Percentiles rank a stretch among this genome's conserved stretches.
Conservation (phyloP, 1,140 invertebrate genomes). For the Chionoecetes opilio region DNA sequence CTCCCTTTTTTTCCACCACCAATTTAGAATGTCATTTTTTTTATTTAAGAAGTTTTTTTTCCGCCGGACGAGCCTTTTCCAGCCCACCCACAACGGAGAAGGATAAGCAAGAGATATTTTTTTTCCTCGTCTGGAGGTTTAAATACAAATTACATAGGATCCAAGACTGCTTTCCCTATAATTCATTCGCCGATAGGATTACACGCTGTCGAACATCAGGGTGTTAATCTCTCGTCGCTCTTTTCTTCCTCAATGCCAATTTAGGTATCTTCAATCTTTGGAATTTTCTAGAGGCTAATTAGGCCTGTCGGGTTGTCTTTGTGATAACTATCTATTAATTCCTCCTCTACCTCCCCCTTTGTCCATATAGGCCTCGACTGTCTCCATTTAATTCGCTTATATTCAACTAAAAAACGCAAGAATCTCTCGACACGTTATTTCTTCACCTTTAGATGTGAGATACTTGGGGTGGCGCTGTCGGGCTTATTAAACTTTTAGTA, state of each 20-base stretch:
- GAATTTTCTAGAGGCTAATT: background rate
- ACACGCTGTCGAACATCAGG: background rate
- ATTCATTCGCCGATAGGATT: background rate
- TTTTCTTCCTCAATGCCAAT: background rate
- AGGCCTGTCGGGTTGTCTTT: conserved; percentile 1
- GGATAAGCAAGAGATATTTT: background rate
- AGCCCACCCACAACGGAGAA: background rate
- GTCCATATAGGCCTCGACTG: background rate
- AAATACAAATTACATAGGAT: background rate
- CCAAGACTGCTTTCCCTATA: background rate
- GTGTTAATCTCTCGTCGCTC: background rate
- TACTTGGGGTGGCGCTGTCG: background rate
- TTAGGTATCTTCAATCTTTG: background rate
- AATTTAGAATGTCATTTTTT: background rate
- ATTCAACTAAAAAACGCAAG: no score
- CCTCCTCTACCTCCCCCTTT: background rate
- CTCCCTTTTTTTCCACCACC: background rate
- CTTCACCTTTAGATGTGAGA: background rate
- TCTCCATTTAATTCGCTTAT: background rate
- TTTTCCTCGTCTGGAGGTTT: background rate
- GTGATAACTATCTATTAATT: background rate
- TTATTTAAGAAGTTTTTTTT: background rate
- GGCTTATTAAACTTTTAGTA: background rate
- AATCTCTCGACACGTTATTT: no score
- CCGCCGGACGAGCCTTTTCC: background rate